Evolutionary conservation across 2,113 vertebrate species (phyloP), one percentile per base, ranked within the genome.

Genomic region (Sardina pilchardus): DNA sequence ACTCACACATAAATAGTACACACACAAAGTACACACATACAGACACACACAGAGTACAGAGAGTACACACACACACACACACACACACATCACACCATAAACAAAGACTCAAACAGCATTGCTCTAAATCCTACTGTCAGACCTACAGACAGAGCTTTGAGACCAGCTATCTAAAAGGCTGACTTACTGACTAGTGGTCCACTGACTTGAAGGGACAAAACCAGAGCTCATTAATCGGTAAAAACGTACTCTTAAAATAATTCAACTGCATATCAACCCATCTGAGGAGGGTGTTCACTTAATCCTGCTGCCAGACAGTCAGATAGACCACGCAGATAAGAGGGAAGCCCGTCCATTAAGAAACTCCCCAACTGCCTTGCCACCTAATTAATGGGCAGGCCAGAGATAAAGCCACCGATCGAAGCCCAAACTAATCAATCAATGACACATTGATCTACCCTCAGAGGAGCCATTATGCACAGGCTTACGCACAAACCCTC

Each of bases 1-100:
- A 71, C 12, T 42, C 53, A 67, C 14, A 36, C 10, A 82, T 16
- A 85, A 21, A 88, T 26, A 86, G 14, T 17, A 59, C 14, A 59
- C 4, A 59, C 53, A 21, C 53, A 59, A 67, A 87, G 39, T 42
- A 34, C 21, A 16, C 45, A 30, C 21, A 14, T 24, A 82, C 81
- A 48, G n/a, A 82, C 21, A 48, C 19, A 82, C 45, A 82, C 24
- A 67, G n/a, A 87, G 39, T 42, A 34, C 21, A 16, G n/a, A 42
- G 39, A 42, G 7, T 42, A 30, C 21, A 14, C 45, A 82, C 81
- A 48, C 45, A 82, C 21, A 48, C 19, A 82, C 45, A 82, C 24
- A 67, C 24, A 67, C 59, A 67, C 0, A 26, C 59, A 67, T 14
- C 59, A 26, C 59, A 67, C 59, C n/a, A 67, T 30, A 67, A 24